A percentile compares a stretch with the other conserved stretches of the same genome.
Evolutionary conservation across 2,888 invertebrate species (phyloP).

Genomic region (Drosophila limbata): DNA sequence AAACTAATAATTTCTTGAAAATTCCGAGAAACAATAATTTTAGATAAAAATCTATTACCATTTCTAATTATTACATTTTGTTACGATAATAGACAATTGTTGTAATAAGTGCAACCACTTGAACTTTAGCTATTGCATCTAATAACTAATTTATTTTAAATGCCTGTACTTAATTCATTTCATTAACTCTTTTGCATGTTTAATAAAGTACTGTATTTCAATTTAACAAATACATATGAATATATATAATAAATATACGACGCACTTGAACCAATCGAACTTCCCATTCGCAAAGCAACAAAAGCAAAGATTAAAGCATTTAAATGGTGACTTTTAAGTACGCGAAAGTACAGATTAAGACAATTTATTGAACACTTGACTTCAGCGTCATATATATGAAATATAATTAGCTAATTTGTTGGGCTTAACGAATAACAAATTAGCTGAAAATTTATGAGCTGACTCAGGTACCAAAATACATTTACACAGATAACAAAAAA

Average conservation of each 20-base stretch:
- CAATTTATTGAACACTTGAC: conserved; percentile 53
- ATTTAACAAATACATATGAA: not conserved
- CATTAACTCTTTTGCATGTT: not conserved
- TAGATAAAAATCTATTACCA: not conserved
- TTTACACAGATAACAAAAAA: conserved; percentile 39
- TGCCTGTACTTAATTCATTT: not conserved
- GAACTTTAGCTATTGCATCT: not conserved
- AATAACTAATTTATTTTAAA: not conserved
- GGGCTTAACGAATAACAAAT: conserved; percentile 36
- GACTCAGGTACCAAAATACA: conserved; percentile 46
- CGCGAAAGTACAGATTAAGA: conserved; percentile 46
- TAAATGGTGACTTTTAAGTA: conserved; percentile 21
- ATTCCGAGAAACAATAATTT: not conserved
- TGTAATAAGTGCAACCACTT: not conserved
- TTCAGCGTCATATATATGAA: conserved; percentile 25
- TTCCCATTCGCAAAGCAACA: conserved; percentile 15
- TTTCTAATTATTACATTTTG: not conserved
- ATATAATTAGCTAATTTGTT: conserved; percentile 57
- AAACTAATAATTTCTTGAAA: too few relatives aligned
- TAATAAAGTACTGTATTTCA: not conserved
- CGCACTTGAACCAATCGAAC: conserved; percentile 35
- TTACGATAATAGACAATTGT: not conserved
- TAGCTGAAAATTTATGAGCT: conserved; percentile 50
- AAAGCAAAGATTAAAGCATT: conserved; percentile 23
- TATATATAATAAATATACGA: conserved; percentile 28